Evolutionary conservation across 2,888 invertebrate species (phyloP).

Genomic region (Volucella inanis): DNA sequence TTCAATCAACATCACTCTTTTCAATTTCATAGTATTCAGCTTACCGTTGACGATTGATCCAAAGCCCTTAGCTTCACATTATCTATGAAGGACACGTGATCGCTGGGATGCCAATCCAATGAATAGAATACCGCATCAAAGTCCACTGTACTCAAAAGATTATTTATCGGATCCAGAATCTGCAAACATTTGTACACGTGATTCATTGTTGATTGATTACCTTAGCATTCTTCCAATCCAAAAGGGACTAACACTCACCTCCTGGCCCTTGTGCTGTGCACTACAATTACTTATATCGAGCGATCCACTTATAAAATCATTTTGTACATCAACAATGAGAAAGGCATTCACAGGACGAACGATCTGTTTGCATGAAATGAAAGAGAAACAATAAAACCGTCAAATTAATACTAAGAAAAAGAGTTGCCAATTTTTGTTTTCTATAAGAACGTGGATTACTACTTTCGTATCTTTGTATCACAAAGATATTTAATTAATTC

Average conservation of each 20-base stretch:
- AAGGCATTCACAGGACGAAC: slow-evolving; percentile 94
- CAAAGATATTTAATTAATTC: no score
- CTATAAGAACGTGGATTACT: no score
- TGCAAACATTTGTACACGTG: slow-evolving; percentile 31
- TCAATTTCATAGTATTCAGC: slow-evolving; percentile 75
- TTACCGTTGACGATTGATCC: slow-evolving; percentile 88
- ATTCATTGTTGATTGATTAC: slow-evolving; percentile 44
- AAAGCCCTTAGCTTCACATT: slow-evolving; percentile 91
- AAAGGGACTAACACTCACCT: slow-evolving; percentile 84
- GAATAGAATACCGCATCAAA: slow-evolving; percentile 97
- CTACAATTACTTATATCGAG: slow-evolving; percentile 96
- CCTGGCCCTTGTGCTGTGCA: slow-evolving; percentile 94
- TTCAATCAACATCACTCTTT: slow-evolving; percentile 19
- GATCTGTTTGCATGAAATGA: slow-evolving; percentile 84
- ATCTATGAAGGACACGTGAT: slow-evolving; percentile 96
- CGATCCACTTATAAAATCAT: slow-evolving; percentile 98
- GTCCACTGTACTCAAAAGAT: slow-evolving; percentile 89
- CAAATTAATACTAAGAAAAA: not conserved
- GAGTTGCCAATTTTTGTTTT: no score
- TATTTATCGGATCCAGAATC: slow-evolving; percentile 91
- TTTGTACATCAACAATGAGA: slow-evolving; percentile 97
- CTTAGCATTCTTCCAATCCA: not conserved
- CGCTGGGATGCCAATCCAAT: slow-evolving; percentile 97
- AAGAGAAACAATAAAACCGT: slow-evolving; percentile 58
- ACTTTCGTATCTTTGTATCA: no score